Base-by-base conservation (phyloP, 2,113 vertebrate genomes). In the Pteruthius melanotis region DNA sequence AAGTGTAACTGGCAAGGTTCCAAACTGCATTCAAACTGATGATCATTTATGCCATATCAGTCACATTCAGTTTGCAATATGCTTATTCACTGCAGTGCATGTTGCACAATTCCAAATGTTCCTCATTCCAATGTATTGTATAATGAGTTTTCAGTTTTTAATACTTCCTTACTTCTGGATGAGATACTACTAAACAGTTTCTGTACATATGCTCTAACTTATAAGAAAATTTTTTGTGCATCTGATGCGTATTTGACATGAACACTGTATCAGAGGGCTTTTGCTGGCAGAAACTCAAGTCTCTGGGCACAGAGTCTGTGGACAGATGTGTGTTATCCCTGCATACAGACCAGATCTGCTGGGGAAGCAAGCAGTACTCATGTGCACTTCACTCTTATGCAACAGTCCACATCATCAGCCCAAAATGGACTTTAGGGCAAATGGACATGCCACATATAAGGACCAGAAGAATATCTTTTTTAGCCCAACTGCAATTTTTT, bases 391-490 rank as follows among this genome's bases (percentile, higher is more conserved):
- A 5, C 21, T 77, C 10, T 50, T 42, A 23, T 16, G 31, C 45
- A 60, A 26, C 35, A 87, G 39, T 7, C 17, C n/a, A 54, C 31
- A 39, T 19, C 31, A 59, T 61, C 35, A 90, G 24, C 35, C 35
- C 57, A 45, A 68, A 90, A 68, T 11, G 33, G 17, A 37, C n/a
- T n/a, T 63, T 15, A 78, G 14, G 13, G 12, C 30, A 87, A 77
- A 63, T 1, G 2, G 50, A 42, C 1, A 3, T 27, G 17, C 3
- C 52, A 28, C 26, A 40, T 10, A 30, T 5, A 47, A 6, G 5
- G 30, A 44, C 4, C 16, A 60, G 44, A 57, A 42, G 6, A 83
- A 60, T 28, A 26, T 8, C 1, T 5, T 15, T 80, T 80, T 61
- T 74, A 65, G 26, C 11, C 10, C 40, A 44, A 15, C 33, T 28